A percentile compares a stretch with the other conserved stretches of the same genome.
Conservation (phyloP, 92 coral and sea anemone species). For the Heteractis magnifica region DNA sequence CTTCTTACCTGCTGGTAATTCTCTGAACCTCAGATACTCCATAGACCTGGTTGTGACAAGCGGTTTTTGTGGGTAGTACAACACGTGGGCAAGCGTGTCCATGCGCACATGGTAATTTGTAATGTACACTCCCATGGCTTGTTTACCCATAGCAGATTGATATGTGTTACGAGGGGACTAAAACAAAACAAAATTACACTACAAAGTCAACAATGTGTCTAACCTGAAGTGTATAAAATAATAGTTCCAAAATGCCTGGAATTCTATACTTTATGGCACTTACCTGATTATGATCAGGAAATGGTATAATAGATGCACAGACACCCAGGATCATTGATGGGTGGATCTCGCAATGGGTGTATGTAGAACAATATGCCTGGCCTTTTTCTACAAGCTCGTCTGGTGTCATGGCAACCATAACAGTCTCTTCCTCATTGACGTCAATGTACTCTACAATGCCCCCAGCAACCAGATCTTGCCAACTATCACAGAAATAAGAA, state of each 20-base stretch:
- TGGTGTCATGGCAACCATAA: conserved; percentile 99
- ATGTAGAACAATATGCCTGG: conserved; percentile 90
- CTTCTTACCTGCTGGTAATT: conserved; percentile 81
- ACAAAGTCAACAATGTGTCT: too few relatives aligned
- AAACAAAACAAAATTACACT: not conserved
- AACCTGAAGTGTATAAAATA: too few relatives aligned
- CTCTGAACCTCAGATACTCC: conserved; percentile 97
- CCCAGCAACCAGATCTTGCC: conserved; percentile 95
- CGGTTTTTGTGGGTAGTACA: conserved; percentile 97
- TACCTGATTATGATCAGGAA: conserved; percentile 99
- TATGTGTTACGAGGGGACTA: conserved; percentile 99
- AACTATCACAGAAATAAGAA: conserved; percentile 35
- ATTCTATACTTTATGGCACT: not conserved
- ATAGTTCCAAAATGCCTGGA: too few relatives aligned
- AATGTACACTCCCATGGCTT: conserved; percentile 99
- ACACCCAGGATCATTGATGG: conserved; percentile 99
- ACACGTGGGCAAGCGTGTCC: conserved; percentile 96
- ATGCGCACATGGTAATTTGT: conserved; percentile 97
- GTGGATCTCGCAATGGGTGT: conserved; percentile 99
- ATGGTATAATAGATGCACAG: conserved; percentile 98
- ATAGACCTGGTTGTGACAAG: conserved; percentile 97
- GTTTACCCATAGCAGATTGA: conserved; percentile 99
- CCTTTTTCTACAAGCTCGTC: conserved; percentile 95
- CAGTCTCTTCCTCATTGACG: conserved; percentile 97
- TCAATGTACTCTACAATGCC: conserved; percentile 98